A percentile compares a stretch with the other conserved stretches of the same genome.
Conservation (phyloP, 2,113 vertebrate species). For the Empidonax alnorum region DNA sequence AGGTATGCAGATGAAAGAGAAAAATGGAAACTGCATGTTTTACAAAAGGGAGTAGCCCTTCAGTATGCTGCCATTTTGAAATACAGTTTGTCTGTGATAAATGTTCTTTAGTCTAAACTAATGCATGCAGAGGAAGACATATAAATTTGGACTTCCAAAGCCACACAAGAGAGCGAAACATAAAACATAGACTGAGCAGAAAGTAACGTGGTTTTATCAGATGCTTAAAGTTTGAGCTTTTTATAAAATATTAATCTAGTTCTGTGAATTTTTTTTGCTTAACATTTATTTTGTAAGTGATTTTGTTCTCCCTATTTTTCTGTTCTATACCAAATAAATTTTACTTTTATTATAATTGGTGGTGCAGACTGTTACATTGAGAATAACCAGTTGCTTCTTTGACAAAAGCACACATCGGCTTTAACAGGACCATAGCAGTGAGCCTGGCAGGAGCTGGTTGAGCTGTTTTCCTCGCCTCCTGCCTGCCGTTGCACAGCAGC, state of each 20-base stretch:
- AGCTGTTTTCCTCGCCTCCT: neutral
- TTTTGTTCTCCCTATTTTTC: slow-evolving; percentile 40
- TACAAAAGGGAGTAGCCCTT: neutral
- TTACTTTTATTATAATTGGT: slow-evolving; percentile 58
- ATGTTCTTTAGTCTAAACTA: neutral
- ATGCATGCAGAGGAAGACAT: neutral
- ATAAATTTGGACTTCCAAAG: neutral
- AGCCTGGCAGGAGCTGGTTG: neutral
- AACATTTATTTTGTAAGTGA: slow-evolving; percentile 47
- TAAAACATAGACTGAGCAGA: neutral
- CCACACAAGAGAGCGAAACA: neutral
- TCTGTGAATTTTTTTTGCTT: slow-evolving; percentile 51
- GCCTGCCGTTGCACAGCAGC: neutral
- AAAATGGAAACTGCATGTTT: neutral
- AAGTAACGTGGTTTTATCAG: slow-evolving; percentile 3
- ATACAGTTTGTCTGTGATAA: neutral
- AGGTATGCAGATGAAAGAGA: neutral
- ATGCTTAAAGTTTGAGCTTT: slow-evolving; percentile 44
- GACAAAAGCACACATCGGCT: neutral
- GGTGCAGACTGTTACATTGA: neutral
- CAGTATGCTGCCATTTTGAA: neutral
- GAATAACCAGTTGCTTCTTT: neutral
- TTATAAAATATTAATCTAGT: slow-evolving; percentile 34
- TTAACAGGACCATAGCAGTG: neutral
- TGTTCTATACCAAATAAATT: slow-evolving; percentile 63